A percentile compares a stretch with the other conserved stretches of the same genome.
Conservation (phyloP, 2,797 vertebrate genomes). For the Emys orbicularis region DNA sequence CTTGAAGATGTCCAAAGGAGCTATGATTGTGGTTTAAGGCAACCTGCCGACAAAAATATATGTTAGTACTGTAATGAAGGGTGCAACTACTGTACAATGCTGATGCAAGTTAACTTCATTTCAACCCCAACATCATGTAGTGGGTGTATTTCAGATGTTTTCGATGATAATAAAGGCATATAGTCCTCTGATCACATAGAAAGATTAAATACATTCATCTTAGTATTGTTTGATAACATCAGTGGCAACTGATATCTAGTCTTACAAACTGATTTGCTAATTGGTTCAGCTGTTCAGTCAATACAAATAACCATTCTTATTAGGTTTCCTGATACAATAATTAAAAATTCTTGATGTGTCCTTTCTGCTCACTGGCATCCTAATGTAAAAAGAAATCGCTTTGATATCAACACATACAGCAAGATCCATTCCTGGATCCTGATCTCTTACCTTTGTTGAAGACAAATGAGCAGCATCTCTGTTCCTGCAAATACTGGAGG, state of each 20-base stretch:
- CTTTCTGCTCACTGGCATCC: not conserved
- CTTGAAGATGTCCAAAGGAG: not conserved
- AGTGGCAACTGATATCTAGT: not conserved
- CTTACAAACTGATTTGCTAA: not conserved
- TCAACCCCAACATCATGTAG: not conserved
- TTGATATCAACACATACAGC: not conserved
- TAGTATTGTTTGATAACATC: not conserved
- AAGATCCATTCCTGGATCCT: not conserved
- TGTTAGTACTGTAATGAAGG: not conserved
- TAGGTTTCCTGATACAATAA: not conserved
- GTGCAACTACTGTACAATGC: fast-evolving
- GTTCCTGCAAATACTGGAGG: not conserved
- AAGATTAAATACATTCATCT: not conserved
- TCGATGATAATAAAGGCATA: not conserved
- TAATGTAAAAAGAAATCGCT: not conserved
- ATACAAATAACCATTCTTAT: not conserved
- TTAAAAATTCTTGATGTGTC: not conserved
- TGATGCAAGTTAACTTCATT: not conserved
- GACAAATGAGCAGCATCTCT: not conserved
- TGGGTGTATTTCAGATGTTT: not conserved
- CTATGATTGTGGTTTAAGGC: not conserved
- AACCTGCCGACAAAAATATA: not conserved
- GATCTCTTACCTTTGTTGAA: not conserved
- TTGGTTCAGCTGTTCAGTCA: constrained; percentile 8
- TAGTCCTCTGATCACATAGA: not conserved